phyloP scores from a whole-genome alignment of 2,797 vertebrate genomes.

The Sandelia bainsii region DNA sequence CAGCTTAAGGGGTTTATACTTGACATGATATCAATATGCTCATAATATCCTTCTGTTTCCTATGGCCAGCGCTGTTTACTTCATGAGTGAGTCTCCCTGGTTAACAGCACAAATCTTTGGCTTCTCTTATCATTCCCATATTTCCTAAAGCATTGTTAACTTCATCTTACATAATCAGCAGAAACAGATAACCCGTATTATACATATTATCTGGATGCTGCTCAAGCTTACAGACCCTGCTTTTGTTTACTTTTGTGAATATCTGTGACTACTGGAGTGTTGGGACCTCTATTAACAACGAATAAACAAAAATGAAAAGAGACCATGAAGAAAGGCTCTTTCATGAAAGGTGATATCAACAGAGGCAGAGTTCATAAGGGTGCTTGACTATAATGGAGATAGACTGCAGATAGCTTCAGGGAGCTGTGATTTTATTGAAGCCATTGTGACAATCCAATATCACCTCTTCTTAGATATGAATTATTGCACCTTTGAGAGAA shows the following conservation, averaged over 20 bases:
- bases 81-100: constrained; percentile 23
- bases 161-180: constrained; percentile 19
- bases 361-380: constrained; percentile 75
- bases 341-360: constrained; percentile 78
- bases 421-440: constrained; percentile 82
- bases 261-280: constrained; percentile 38
- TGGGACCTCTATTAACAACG: constrained; percentile 45
- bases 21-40: constrained; percentile 54
- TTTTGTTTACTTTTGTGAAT: constrained; percentile 50
- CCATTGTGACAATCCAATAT: constrained; percentile 77
- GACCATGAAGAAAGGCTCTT: constrained; percentile 68
- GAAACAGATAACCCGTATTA: constrained; percentile 11
- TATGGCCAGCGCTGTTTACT: constrained; percentile 42
- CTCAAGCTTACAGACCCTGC: constrained; percentile 9
- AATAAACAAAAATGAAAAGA: constrained; percentile 72
- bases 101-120: constrained; percentile 33
- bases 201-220: constrained; percentile 16
- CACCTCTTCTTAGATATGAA: constrained; percentile 77
- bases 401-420: constrained; percentile 83
- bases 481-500: constrained; percentile 70
- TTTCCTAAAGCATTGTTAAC: constrained; percentile 31
- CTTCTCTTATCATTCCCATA: constrained; percentile 25
- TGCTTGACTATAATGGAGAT: constrained; percentile 83
- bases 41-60: constrained; percentile 39
- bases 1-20: constrained; percentile 36